Evolutionary conservation across 2,113 vertebrate species (phyloP), one percentile per base, ranked within the genome.

Genomic region (Euleptes europaea): DNA sequence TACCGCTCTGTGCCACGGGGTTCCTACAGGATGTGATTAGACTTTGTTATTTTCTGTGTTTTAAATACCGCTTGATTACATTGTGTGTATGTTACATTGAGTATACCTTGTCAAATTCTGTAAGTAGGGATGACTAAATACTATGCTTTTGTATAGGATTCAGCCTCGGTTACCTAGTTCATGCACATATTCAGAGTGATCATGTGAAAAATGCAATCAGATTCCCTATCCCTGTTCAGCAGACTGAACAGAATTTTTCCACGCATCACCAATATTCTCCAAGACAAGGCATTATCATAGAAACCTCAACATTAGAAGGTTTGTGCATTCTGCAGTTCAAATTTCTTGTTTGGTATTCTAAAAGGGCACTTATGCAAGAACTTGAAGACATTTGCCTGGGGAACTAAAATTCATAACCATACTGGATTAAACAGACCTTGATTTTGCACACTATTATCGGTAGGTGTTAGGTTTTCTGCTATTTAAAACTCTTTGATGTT

Each of bases 401-500:
- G 63, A 69, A 69, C 73, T 23, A 54, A 84, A 57, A 57, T 49
- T 67, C 44, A 69, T 77, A 84, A 70, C 47, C 33, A 40, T 70
- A 65, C 47, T 70, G 44, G 28, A 84, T 77, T 78, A 70, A 84
- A 23, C 31, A 7, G 47, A 78, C 28, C 49, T 78, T 84, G 35
- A 69, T 54, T 84, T 78, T 47, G n/a, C 31, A 78, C n/a, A 19
- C 63, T 60, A 44, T 78, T 84, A 84, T 54, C 65, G 54, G 6
- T 57, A 79, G 63, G 66, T 77, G 35, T 69, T 47, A 78, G 67
- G 74, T 77, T 69, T 49, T 49, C 33, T 84, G 65, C 35, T 42
- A 42, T 77, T 44, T 38, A 84, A 78, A 70, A 49, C 63, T 33
- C 33, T 84, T 70, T 84, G 74, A 84, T 69, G 35, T 84, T 70